Evolutionary conservation across 30 jellyfish, hydroid and myxozoan species (phyloP).

Genomic region (Aurelia coerulea): DNA sequence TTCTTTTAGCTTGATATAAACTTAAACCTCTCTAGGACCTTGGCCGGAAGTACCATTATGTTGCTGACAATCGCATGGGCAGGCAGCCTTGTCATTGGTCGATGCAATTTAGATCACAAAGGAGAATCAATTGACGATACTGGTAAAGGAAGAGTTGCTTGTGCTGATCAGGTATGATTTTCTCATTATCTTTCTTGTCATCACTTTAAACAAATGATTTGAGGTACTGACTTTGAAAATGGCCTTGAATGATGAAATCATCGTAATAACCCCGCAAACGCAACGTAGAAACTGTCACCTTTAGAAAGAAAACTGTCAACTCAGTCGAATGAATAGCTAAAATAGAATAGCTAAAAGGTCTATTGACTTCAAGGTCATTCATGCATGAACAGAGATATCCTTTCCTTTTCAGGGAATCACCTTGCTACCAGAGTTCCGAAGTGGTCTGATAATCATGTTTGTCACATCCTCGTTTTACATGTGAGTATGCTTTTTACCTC

Average conservation of each 20-base stretch:
- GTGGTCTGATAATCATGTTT: slow-evolving; percentile 78
- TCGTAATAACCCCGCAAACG: no score
- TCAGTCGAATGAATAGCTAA: no score
- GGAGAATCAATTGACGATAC: slow-evolving; percentile 82
- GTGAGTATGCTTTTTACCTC: slow-evolving; percentile 40
- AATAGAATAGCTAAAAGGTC: no score
- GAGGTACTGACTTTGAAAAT: no score
- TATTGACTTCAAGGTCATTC: no score
- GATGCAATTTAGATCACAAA: slow-evolving; percentile 64
- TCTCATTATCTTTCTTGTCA: no score
- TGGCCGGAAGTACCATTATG: slow-evolving; percentile 92
- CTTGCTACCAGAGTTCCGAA: slow-evolving; percentile 67
- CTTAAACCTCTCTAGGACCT: slow-evolving; percentile 40
- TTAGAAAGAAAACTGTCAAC: no score
- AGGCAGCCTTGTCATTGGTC: slow-evolving; percentile 72
- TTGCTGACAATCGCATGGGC: slow-evolving; percentile 88
- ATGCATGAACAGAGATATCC: background rate
- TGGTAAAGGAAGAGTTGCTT: slow-evolving; percentile 65
- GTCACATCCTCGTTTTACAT: slow-evolving; percentile 73
- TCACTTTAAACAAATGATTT: no score
- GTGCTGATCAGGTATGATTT: slow-evolving; percentile 60
- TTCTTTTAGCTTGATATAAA: no score
- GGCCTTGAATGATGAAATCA: no score
- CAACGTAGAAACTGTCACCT: no score
- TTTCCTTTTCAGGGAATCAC: slow-evolving; percentile 74